Evolutionary conservation across 37 sponge, comb jelly and placozoan species (phyloP).

Genomic region (Diacarnus erythraeanus): DNA sequence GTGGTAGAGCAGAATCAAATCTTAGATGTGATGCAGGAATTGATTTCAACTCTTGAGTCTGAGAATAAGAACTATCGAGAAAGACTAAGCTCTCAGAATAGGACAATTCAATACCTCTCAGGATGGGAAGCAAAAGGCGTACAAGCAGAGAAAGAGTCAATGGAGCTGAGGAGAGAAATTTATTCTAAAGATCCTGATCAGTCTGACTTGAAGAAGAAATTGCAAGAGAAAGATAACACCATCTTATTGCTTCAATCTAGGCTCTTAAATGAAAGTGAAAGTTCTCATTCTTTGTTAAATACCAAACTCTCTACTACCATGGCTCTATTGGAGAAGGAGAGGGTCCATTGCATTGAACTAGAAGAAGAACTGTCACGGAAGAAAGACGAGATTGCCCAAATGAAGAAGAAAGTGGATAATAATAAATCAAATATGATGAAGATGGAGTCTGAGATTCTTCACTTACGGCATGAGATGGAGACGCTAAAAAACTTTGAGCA

Average conservation of each 20-base stretch:
- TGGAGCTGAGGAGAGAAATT: background rate
- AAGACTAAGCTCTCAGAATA: conserved; percentile 15
- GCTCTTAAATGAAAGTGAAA: background rate
- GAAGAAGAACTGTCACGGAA: conserved; percentile 43
- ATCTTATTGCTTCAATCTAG: conserved; percentile 34
- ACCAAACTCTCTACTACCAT: background rate
- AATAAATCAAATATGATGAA: conserved; percentile 15
- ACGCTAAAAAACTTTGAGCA: conserved; percentile 2
- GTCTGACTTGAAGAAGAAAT: conserved; percentile 4
- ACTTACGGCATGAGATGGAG: conserved; percentile 45
- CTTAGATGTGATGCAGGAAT: conserved; percentile 48
- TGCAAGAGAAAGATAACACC: conserved; percentile 30
- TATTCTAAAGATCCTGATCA: background rate
- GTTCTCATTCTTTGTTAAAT: background rate
- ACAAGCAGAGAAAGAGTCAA: conserved; percentile 10
- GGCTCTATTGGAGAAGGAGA: conserved; percentile 33
- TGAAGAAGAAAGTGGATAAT: conserved; percentile 13
- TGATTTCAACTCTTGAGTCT: conserved; percentile 44
- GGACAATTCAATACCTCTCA: conserved; percentile 7
- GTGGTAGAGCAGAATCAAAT: conserved; percentile 64
- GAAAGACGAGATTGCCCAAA: conserved; percentile 15
- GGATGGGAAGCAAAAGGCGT: conserved; percentile 7
- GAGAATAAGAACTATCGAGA: conserved; percentile 32
- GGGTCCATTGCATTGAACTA: conserved; percentile 33
- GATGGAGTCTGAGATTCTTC: conserved; percentile 43